A percentile compares a stretch with the other conserved stretches of the same genome.
Evolutionary conservation across 1,140 invertebrate genomes (phyloP).

Genomic region (Leptinotarsa undecemlineata): DNA sequence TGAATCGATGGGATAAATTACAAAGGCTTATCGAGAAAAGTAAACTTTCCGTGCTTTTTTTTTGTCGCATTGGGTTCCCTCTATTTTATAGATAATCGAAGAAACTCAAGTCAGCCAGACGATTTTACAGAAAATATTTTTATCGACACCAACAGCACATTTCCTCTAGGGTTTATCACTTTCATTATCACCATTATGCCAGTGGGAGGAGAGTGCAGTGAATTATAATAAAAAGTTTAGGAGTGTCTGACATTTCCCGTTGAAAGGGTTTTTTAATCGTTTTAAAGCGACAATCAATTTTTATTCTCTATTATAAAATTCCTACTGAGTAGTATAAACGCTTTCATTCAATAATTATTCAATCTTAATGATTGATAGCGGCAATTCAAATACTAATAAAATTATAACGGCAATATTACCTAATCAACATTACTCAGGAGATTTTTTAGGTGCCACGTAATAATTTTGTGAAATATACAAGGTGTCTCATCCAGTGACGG

Average conservation of each 20-base stretch:
- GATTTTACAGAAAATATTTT: conserved; percentile 5
- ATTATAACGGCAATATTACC: too few relatives aligned
- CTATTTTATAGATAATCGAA: not conserved
- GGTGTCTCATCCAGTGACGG: too few relatives aligned
- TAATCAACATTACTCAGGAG: too few relatives aligned
- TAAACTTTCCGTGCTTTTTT: too few relatives aligned
- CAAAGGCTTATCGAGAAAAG: too few relatives aligned
- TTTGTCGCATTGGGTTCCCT: too few relatives aligned
- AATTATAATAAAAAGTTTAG: not conserved
- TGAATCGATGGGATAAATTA: too few relatives aligned
- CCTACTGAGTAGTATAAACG: not conserved
- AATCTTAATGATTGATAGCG: too few relatives aligned
- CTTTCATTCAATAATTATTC: too few relatives aligned
- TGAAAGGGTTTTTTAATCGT: conserved; percentile 4
- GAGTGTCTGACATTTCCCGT: not conserved
- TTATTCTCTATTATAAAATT: not conserved
- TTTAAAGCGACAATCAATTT: not conserved
- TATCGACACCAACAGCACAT: not conserved
- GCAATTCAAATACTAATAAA: too few relatives aligned
- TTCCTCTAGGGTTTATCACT: not conserved
- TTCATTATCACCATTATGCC: conserved; percentile 4
- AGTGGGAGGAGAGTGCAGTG: not conserved
- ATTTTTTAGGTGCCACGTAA: too few relatives aligned
- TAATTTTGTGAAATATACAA: too few relatives aligned
- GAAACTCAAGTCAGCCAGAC: not conserved